Evolutionary conservation across 2,888 invertebrate species (phyloP), one percentile per base, ranked within the genome.

Genomic region (Thereva nobilitata): DNA sequence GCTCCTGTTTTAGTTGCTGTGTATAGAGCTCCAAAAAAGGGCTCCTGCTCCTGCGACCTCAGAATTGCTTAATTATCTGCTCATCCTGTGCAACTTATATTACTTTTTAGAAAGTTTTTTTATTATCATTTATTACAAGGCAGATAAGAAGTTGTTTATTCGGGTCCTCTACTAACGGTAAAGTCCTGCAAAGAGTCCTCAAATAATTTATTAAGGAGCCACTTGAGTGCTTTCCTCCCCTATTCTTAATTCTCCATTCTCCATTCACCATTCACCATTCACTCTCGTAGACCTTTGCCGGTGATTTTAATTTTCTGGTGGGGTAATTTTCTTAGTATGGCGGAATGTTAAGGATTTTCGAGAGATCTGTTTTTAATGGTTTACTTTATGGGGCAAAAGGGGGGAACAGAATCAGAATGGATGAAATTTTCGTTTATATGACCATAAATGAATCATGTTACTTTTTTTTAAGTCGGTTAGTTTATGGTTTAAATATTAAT

Each of bases 271-370:
- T 23, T 23, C 23, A 2, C 23, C 23, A 23, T 23, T 23, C 23
- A 23, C 23, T 55, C 56, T 66, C 57, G 52, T 54, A 61, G 54
- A 66, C 54, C 47, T 56, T 47, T 47, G 57, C 63, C 41, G 64
- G 64, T 64, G 67, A 64, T 69, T 69, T 69, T 69, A 69, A 69
- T 69, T 69, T 69, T 69, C 69, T 69, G 69, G 64, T 69, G 53
- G 23, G 49, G 64, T 69, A 69, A 69, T 69, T 69, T 69, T 59
- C 8, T 34, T 23, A 23, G 23, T 41, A 57, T 47, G 6, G 38
- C 37, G 57, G 50, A 57, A 49, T 47, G 47, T 57, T 56, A 47
- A 54, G 64, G 54, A 37, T 61, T 41, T 12, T 50, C 41, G 23
- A 50, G 49, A 34, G 41, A 50, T 40, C 40, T 50, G 41, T 50